These are phyloP conservation scores for Sphaerophoria taeniata DNA, from an alignment of 2,888 invertebrate genomes.

Conservation along the genomic window DNA sequence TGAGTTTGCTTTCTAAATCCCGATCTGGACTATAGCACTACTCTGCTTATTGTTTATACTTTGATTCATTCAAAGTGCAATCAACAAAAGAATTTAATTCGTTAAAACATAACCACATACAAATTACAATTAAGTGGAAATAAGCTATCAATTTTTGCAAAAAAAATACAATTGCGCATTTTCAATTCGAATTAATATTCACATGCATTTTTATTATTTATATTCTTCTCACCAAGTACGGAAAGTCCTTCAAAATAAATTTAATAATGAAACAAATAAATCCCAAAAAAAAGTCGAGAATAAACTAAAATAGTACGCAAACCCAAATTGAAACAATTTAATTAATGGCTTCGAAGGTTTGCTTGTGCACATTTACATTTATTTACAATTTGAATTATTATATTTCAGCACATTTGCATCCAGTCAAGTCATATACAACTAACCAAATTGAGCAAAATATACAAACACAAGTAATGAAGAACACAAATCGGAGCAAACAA, in stretches of 20 bases:
- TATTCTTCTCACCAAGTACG: neutral
- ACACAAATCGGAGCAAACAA: slow-evolving; percentile 35
- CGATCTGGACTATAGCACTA: too few species aligned
- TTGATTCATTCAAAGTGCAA: too few species aligned
- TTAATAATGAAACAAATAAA: neutral
- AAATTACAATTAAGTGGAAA: neutral
- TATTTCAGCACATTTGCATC: slow-evolving; percentile 63
- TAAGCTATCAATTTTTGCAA: too few species aligned
- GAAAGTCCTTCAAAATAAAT: slow-evolving; percentile 3
- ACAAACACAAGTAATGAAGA: slow-evolving; percentile 12
- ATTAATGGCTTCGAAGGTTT: slow-evolving; percentile 14
- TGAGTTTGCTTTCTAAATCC: too few species aligned
- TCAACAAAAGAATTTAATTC: too few species aligned
- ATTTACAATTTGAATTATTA: slow-evolving; percentile 43
- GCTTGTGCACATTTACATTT: slow-evolving; percentile 21
- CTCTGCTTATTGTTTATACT: too few species aligned
- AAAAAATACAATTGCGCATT: neutral
- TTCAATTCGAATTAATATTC: neutral
- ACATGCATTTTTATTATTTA: neutral
- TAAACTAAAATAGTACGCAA: slow-evolving; percentile 18
- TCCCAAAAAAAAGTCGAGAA: neutral
- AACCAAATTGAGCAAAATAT: slow-evolving; percentile 24
- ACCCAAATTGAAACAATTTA: slow-evolving; percentile 38
- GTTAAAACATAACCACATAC: too few species aligned
- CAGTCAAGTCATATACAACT: slow-evolving; percentile 44